Base-by-base conservation (phyloP, 2,113 vertebrate species). In the Datnioides undecimradiatus region DNA sequence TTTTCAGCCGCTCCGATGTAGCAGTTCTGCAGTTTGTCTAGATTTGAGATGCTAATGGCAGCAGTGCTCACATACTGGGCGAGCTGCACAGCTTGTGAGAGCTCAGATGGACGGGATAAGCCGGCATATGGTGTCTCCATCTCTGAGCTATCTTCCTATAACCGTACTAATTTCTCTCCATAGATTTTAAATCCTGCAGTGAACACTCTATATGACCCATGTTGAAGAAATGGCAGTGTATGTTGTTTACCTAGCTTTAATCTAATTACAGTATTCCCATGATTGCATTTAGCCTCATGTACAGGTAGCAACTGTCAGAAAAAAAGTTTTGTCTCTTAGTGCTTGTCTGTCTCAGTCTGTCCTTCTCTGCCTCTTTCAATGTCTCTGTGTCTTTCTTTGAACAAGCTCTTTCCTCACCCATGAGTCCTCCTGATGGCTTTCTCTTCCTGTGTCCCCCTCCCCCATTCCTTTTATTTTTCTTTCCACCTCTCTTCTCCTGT, bases 401-500 rank as follows among this genome's bases (percentile, higher is more conserved):
- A 58, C 75, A 78, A 75, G 69, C 48, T 80, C 65, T 73, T 64
- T 70, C 46, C 34, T 88, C 69, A 78, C 86, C 75, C 74, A 55
- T 75, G 80, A 87, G 65, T 80, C 67, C 58, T 72, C 54, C 34
- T 85, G 84, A 90, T 85, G 75, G 82, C 60, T 60, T 82, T 77
- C 78, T 78, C 73, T 82, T 81, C 81, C 59, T 43, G 40, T 27
- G 11, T 77, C 76, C 70, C 31, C 43, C 59, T 59, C 79, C 45
- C 67, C 43, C 25, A 34, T 78, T 65, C 58, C 72, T 76, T 65
- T 88, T 58, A 80, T 73, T 54, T 76, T 52, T 76, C 62, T 52
- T 84, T 87, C 80, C 82, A 80, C 89, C 74, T 69, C 65, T 84
- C 83, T 88, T 86, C 66, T 77, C 84, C 88, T 90, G 88, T 92